Evolutionary conservation across 2,888 invertebrate genomes (phyloP), one percentile per base, ranked within the genome.

Genomic region (Latheticus oryzae): DNA sequence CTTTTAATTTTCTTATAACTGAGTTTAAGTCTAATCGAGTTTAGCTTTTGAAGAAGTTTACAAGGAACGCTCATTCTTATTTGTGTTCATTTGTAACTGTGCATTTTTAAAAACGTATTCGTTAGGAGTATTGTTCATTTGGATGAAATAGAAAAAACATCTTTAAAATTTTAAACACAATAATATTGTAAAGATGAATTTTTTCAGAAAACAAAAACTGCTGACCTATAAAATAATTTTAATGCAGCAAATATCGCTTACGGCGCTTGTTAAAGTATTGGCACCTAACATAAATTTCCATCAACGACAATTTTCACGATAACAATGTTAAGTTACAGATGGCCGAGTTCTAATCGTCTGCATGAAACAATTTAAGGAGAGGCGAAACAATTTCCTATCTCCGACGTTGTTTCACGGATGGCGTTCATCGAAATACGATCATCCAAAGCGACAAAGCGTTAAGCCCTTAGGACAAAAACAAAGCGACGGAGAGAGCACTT

Each of bases 341-440:
- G 76, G 76, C 71, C 74, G 76, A 74, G 72, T 75, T 76, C 77
- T 78, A 79, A 78, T 78, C 78, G 76, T 59, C 70, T 75, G 74
- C 75, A 76, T 77, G 75, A 76, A 77, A 77, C 76, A 76, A 76
- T 77, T 78, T 78, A 74, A 77, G 75, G 75, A 75, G 76, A 71
- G 73, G 69, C 74, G 75, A 79, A 72, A 77, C 76, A 78, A 77
- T 78, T 78, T 77, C 74, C 67, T 68, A 70, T 70, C 74, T 72
- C 69, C 73, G 74, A 72, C 72, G 76, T 75, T 78, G 77, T 77
- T 77, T 77, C 76, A 77, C 75, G 77, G 72, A 60, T 74, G 66
- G 72, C 66, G 67, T 75, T 73, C 66, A 66, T 71, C 73, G 72
- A 72, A 74, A 75, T 71, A 67, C 58, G 67, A 68, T 67, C 63